Conservation (phyloP, 2,888 invertebrate genomes). For the Polyploca ridens region DNA sequence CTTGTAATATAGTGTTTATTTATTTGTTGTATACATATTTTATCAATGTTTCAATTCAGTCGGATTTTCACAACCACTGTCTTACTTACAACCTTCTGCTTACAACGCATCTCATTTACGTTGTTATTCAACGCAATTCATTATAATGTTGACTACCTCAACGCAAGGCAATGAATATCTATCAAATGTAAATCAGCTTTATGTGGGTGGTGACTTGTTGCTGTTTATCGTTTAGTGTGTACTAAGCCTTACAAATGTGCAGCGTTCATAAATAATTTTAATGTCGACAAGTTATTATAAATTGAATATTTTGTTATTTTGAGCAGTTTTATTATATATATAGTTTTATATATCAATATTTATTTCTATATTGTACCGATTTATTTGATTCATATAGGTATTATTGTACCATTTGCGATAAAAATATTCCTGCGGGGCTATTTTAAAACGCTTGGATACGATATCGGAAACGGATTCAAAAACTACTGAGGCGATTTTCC, state of each 20-base stretch:
- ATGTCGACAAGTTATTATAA: background rate
- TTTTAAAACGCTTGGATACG: too few species aligned
- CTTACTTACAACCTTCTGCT: slow-evolving; percentile 1
- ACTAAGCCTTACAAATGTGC: slow-evolving; percentile 26
- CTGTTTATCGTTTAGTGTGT: slow-evolving; percentile 42
- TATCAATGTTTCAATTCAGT: background rate
- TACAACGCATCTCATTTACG: slow-evolving; percentile 20
- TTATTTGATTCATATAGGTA: too few species aligned
- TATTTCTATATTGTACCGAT: too few species aligned
- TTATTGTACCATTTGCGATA: too few species aligned
- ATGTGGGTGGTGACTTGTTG: slow-evolving; percentile 47
- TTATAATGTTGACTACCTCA: slow-evolving; percentile 21
- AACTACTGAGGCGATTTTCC: too few species aligned
- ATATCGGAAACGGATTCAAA: too few species aligned
- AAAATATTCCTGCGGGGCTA: too few species aligned
- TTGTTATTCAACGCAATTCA: slow-evolving; percentile 44
- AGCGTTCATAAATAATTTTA: slow-evolving; percentile 9
- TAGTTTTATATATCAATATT: too few species aligned
- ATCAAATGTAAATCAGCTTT: slow-evolving; percentile 51
- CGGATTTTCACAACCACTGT: background rate
- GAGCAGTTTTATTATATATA: background rate
- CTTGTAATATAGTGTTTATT: too few species aligned
- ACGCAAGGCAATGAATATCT: slow-evolving; percentile 41
- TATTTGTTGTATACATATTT: too few species aligned
- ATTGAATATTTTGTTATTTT: background rate